These are phyloP conservation scores for Megaptera novaeangliae DNA, from an alignment of 2,113 vertebrate genomes.

Conservation along the genomic window DNA sequence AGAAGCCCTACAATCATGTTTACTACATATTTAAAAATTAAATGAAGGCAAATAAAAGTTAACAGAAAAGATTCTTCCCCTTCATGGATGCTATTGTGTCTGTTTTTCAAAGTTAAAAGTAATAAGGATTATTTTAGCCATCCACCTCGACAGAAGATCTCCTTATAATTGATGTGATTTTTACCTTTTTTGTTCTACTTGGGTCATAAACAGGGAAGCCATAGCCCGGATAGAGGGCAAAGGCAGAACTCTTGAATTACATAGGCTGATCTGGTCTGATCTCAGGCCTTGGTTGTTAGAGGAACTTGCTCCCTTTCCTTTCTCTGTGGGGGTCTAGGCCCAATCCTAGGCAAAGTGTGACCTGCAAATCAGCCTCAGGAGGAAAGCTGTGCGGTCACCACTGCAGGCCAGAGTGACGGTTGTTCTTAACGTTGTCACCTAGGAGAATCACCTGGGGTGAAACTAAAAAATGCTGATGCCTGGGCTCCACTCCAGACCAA, in stretches of 20 bases:
- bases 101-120: constrained; percentile 13
- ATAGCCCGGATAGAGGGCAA: not conserved
- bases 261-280: not conserved
- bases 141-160: not conserved
- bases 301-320: not conserved
- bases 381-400: not conserved
- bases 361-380: not conserved
- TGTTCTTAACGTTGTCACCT: not conserved
- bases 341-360: not conserved
- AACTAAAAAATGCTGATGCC: not conserved
- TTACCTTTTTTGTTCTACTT: not conserved
- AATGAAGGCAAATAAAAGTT: constrained; percentile 82
- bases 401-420: too few species aligned
- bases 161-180: not conserved
- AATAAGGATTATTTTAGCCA: not conserved
- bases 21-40: constrained; percentile 93
- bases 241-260: not conserved
- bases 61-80: constrained; percentile 69
- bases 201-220: not conserved
- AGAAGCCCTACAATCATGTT: constrained; percentile 91
- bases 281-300: not conserved
- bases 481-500: not conserved
- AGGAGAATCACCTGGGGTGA: not conserved
- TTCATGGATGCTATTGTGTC: not conserved
- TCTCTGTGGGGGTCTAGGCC: not conserved